Percentiles rank a stretch among this genome's conserved stretches.
These are phyloP conservation scores for Griposia aprilina DNA, from an alignment of 2,888 invertebrate genomes.

Conservation along the genomic window DNA sequence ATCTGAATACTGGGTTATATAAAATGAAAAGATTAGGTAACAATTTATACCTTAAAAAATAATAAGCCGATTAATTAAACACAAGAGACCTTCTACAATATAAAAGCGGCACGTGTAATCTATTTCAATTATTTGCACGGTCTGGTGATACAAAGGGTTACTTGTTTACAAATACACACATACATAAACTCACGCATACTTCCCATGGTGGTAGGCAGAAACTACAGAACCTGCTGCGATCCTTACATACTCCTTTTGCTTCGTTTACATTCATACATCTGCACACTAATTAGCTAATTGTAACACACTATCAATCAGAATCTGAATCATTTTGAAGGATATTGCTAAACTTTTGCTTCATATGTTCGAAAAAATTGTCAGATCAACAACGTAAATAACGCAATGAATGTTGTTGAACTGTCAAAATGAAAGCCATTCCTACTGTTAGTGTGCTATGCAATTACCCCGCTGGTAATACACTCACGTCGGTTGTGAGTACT, in stretches of 20 bases:
- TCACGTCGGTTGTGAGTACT: not conserved
- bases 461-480: not conserved
- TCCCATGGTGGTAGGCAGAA: not conserved
- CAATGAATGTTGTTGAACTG: too few relatives aligned
- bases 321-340: too few relatives aligned
- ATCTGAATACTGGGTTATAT: not conserved
- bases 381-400: too few relatives aligned
- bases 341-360: too few relatives aligned
- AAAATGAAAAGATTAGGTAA: not conserved
- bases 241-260: not conserved
- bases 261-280: not conserved
- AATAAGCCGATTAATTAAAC: not conserved
- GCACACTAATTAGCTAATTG: not conserved
- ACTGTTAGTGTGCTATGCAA: not conserved
- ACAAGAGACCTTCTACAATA: too few relatives aligned
- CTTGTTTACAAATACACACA: not conserved
- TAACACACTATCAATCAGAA: too few relatives aligned
- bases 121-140: not conserved
- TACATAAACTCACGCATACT: not conserved
- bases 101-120: conserved; percentile 15
- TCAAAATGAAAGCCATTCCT: too few relatives aligned
- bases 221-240: not conserved
- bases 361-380: too few relatives aligned
- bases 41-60: not conserved
- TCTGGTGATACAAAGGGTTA: not conserved